Percentiles rank a stretch among this genome's conserved stretches.
These are phyloP conservation scores for Choristoneura rosaceana DNA, from an alignment of 2,888 invertebrate species.

Conservation along the genomic window DNA sequence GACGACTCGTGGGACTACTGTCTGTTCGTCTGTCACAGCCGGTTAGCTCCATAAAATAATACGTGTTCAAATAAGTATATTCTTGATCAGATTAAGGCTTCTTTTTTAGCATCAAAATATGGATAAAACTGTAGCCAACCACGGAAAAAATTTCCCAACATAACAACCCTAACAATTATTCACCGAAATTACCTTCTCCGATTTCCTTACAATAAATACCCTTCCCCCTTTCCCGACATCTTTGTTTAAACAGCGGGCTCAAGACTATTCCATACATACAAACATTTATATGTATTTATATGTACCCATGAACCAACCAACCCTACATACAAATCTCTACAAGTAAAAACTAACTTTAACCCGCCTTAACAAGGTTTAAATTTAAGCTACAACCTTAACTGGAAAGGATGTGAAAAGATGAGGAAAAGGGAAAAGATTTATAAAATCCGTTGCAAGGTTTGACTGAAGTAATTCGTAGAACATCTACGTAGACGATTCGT, in stretches of 20 bases:
- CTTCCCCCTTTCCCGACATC: background rate
- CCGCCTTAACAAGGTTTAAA: background rate
- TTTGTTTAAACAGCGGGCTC: constrained; percentile 26
- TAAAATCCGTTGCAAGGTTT: constrained; percentile 21
- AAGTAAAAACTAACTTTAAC: background rate
- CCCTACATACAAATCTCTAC: background rate
- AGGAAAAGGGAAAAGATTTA: background rate
- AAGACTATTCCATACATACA: constrained; percentile 21
- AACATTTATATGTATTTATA: constrained; percentile 25
- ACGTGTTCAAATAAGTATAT: too few relatives aligned
- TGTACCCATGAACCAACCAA: constrained; percentile 13
- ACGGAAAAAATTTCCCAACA: background rate
- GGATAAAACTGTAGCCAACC: background rate
- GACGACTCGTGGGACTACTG: too few relatives aligned
- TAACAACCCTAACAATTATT: constrained; percentile 10
- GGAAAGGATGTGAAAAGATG: constrained; percentile 13
- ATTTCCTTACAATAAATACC: constrained; percentile 6
- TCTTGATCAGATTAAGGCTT: too few relatives aligned
- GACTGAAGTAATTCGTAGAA: constrained; percentile 23
- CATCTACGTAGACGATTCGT: constrained; percentile 23
- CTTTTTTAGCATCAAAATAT: too few relatives aligned
- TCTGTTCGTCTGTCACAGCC: too few relatives aligned
- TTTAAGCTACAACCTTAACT: background rate
- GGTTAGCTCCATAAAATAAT: too few relatives aligned
- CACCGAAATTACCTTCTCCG: constrained; percentile 11